phyloP scores from a whole-genome alignment of 2,797 vertebrate species.

The Falco cherrug region DNA sequence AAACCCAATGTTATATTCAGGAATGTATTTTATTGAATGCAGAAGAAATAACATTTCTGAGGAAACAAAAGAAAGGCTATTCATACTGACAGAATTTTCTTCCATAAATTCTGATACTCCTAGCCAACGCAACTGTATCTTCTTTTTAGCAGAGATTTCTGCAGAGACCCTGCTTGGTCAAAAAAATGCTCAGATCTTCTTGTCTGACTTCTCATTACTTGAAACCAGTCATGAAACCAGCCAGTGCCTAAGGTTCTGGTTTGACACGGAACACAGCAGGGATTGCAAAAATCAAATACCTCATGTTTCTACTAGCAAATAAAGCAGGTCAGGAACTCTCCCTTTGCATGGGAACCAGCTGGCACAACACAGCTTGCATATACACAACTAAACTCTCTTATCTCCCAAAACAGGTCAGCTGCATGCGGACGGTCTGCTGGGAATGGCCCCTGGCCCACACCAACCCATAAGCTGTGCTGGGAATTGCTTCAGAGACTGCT shows the following conservation, averaged over 20 bases:
- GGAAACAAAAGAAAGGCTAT: not conserved
- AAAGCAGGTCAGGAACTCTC: conserved; percentile 30
- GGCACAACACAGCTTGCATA: not conserved
- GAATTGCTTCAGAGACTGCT: not conserved
- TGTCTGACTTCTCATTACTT: not conserved
- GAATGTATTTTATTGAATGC: not conserved
- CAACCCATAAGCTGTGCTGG: not conserved
- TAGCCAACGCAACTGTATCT: not conserved
- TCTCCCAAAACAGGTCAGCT: not conserved
- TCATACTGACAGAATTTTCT: not conserved
- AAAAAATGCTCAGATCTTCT: not conserved
- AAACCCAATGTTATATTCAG: not conserved
- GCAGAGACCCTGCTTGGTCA: not conserved
- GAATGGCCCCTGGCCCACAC: not conserved
- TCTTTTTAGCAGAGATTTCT: not conserved
- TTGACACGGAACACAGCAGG: not conserved
- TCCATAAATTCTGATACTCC: not conserved
- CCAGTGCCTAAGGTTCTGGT: not conserved
- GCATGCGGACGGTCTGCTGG: not conserved
- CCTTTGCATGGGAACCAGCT: not conserved
- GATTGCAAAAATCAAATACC: not conserved
- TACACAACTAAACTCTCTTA: not conserved
- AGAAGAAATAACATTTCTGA: not conserved
- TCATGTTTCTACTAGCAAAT: not conserved
- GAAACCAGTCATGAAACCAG: not conserved